Base-by-base conservation (phyloP, 2,888 invertebrate species). In the Leptinotarsa haldemani region DNA sequence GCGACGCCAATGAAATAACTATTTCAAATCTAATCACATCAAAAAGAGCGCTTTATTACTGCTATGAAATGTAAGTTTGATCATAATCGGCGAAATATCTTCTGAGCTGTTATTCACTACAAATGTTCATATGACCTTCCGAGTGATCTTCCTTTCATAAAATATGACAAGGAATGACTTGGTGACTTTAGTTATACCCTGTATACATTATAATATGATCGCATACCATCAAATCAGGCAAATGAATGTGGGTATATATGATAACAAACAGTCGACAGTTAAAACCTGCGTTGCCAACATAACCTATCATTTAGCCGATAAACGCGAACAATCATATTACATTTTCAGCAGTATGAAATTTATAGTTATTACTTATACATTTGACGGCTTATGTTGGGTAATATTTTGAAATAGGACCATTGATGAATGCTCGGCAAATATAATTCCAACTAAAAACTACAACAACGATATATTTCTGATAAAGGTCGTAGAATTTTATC, bases 211-310 rank as follows among this genome's bases (percentile, higher is more conserved):
- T 40, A 40, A 40, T 40, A 40, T 40, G 40, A 40, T 40, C 18
- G 40, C 61, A 40, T 61, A 30, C 12, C 18, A n/a, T 3, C 12
- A n/a, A 61, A 61, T 61, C 61, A 16, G 61, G 61, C 40, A 40
- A 61, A 61, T 61, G 18, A 61, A 61, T 30, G n/a, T 40, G 30
- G 40, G 40, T 30, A 40, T 61, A 30, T 30, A 25, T 25, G 20
- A 25, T 12, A 58, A 58, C 58, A 13, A 61, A 61, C n/a, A 61
- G 40, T 25, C 40, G 40, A 22, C 61, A n/a, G 30, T 61, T 40
- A 12, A 61, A 61, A 61, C 61, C 61, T 30, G 40, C 9, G 61
- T 61, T 61, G 61, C 61, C 61, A 61, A 15, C 61, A 61, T 9
- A 16, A n/a, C 13, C 25, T 61, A 40, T 40, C 61, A 16, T 25